These are phyloP conservation scores for Himalopsyche japonica DNA, from an alignment of 2,888 invertebrate genomes.

Conservation along the genomic window DNA sequence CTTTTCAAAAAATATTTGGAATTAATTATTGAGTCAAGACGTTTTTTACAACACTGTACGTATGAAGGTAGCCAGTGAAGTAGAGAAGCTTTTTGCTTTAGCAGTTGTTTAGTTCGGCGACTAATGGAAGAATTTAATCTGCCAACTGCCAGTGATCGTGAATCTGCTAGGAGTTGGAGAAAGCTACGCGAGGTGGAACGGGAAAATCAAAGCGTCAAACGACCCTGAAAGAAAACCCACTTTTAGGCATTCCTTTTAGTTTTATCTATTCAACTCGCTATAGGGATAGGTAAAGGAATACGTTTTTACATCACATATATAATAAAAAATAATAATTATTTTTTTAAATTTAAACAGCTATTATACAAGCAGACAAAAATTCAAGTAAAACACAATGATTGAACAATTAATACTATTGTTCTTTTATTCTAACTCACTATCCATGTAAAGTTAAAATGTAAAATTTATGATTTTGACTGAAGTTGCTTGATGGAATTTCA, in stretches of 20 bases:
- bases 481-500: no score
- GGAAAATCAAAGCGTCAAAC: neutral
- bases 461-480: no score
- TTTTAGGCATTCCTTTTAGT: neutral
- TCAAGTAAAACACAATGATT: no score
- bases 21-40: neutral
- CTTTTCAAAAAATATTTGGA: no score
- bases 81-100: neutral
- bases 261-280: neutral
- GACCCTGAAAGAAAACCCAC: neutral
- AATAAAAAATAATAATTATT: no score
- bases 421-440: no score
- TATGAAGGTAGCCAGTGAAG: neutral
- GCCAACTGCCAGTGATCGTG: neutral
- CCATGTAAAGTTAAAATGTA: no score
- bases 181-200: neutral
- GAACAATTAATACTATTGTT: no score
- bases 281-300: neutral
- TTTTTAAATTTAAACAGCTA: no score
- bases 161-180: neutral
- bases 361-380: no score
- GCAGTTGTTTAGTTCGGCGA: neutral
- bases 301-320: no score
- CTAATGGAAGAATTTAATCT: conserved; percentile 24
- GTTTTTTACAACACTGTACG: neutral